These are phyloP conservation scores for Leptinotarsa peninsularis DNA, from an alignment of 2,888 invertebrate species.

Conservation along the genomic window DNA sequence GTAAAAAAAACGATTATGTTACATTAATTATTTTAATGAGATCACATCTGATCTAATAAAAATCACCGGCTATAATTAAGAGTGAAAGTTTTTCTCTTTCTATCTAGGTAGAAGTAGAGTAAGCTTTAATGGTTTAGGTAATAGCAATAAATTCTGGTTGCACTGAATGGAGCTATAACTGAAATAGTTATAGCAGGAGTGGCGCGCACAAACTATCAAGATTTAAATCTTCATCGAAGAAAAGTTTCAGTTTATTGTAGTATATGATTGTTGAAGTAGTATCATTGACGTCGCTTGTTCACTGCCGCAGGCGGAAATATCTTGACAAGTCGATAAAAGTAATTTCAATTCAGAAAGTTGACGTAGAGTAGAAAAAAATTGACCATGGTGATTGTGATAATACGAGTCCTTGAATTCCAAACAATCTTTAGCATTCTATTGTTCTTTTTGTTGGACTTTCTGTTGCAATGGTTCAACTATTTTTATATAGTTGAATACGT, in stretches of 20 bases:
- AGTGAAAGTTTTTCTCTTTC: constrained; percentile 42
- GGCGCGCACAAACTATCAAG: background rate
- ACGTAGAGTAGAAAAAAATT: too few species aligned
- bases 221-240: background rate
- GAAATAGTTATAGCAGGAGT: background rate
- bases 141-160: constrained; percentile 10
- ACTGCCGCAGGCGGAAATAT: too few species aligned
- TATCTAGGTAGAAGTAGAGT: constrained; percentile 12
- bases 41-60: constrained; percentile 43
- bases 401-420: too few species aligned
- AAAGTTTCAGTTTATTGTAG: background rate
- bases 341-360: too few species aligned
- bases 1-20: constrained; percentile 29
- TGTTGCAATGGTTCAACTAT: too few species aligned
- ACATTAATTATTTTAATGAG: constrained; percentile 33
- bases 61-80: constrained; percentile 37
- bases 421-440: too few species aligned
- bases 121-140: constrained; percentile 11
- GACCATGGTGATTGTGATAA: too few species aligned
- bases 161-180: background rate
- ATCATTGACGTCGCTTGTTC: too few species aligned
- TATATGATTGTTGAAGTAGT: background rate
- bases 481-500: too few species aligned
- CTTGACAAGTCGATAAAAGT: too few species aligned
- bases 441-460: too few species aligned